Evolutionary conservation across 2,113 vertebrate species (phyloP).

Genomic region (Atrichornis clamosus): DNA sequence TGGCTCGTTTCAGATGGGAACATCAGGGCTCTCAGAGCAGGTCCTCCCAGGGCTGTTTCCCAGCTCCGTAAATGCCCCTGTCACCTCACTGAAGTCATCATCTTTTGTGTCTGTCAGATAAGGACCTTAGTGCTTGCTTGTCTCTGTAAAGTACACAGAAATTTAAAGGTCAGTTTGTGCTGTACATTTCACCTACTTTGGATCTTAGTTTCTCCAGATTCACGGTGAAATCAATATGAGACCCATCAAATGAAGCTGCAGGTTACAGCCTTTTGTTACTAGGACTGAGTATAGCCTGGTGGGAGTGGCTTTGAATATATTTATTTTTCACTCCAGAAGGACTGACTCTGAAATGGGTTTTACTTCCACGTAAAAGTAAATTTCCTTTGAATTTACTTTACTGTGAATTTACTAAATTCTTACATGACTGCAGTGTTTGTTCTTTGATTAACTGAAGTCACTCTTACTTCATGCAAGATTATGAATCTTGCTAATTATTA

Average conservation of each 20-base stretch:
- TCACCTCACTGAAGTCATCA: not conserved
- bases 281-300: not conserved
- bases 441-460: not conserved
- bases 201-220: not conserved
- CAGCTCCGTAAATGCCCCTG: not conserved
- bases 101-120: not conserved
- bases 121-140: not conserved
- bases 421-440: not conserved
- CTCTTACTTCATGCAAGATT: not conserved
- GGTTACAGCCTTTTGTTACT: not conserved
- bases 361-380: not conserved
- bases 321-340: not conserved
- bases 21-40: not conserved
- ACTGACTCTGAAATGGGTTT: not conserved
- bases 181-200: not conserved
- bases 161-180: not conserved
- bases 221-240: not conserved
- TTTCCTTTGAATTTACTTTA: not conserved
- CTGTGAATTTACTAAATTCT: not conserved
- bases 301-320: not conserved
- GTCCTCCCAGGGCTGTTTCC: not conserved
- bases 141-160: not conserved
- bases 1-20: not conserved
- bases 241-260: not conserved
- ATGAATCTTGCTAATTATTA: not conserved